Conservation (phyloP, 1,140 invertebrate genomes). For the Zophobas atratus region DNA sequence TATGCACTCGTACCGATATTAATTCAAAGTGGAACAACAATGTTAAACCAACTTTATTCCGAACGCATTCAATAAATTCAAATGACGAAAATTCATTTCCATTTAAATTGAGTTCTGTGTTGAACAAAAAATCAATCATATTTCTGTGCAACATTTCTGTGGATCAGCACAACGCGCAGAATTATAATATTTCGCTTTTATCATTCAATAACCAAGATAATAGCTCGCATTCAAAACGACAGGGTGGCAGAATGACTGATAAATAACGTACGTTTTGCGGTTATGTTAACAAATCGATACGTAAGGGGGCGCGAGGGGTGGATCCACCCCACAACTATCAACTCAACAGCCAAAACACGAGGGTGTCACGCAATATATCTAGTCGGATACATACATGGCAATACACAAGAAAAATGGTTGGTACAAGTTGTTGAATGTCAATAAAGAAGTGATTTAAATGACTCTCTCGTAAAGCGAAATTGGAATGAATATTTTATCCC, state of each 20-base stretch:
- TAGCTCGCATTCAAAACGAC: background rate
- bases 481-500: slow-evolving; percentile 1
- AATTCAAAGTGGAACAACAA: background rate
- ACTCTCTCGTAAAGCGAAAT: background rate
- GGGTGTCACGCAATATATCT: slow-evolving; percentile 1
- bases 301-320: background rate
- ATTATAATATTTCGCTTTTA: background rate
- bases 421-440: background rate
- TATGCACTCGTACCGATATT: background rate
- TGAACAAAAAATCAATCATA: slow-evolving; percentile 6
- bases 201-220: background rate
- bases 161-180: background rate
- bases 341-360: slow-evolving; percentile 2
- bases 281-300: background rate
- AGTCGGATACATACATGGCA: background rate
- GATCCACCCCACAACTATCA: background rate
- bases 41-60: background rate
- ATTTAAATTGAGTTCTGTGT: background rate
- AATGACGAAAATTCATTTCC: background rate
- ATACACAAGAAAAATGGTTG: background rate
- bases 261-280: slow-evolving; percentile 10
- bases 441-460: background rate
- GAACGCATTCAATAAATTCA: background rate
- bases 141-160: background rate
- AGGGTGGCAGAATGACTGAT: background rate